Evolutionary conservation across 2,888 invertebrate genomes (phyloP), one percentile per base, ranked within the genome.

Genomic region (Mylabris sibirica): DNA sequence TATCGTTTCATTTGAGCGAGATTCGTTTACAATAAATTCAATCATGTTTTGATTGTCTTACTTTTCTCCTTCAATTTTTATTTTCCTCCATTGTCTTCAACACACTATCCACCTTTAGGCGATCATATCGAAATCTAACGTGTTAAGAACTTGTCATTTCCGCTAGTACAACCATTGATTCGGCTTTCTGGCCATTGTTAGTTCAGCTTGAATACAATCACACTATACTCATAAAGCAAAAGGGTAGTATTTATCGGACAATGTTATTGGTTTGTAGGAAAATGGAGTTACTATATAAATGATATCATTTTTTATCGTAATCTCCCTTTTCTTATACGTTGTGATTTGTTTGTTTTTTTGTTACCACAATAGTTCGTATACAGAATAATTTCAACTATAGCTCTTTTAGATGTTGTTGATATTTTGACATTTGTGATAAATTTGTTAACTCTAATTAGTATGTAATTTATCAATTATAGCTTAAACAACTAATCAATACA

Each of bases 101-200:
- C 57, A 57, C 57, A 57, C 57, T 24, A 57, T 57, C 61, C 72
- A 72, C 70, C 71, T 70, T 71, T 68, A 61, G 66, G 70, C 74
- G 76, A 74, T 75, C 72, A 73, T 76, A 77, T 78, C 79, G 66
- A 71, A 70, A 72, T 77, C 75, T 75, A 73, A 76, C 76, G 72
- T 73, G 74, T 69, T 68, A 71, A 75, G 77, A 77, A 78, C 77
- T 79, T 79, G 78, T 79, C 80, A 80, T 80, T 80, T 80, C 79
- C 79, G 75, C 74, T 72, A 63, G 72, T 70, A 74, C 77, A 78
- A 78, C 75, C 76, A 75, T 78, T 78, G 77, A 72, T 73, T 71
- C 65, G 53, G 67, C 49, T 72, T 65, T 63, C 67, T 59, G 62
- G 66, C 71, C 69, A 75, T 78, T 78, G 77, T 79, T 77, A 74